phyloP scores from a whole-genome alignment of 1,140 invertebrate species.

The Brachionus koreanus region DNA sequence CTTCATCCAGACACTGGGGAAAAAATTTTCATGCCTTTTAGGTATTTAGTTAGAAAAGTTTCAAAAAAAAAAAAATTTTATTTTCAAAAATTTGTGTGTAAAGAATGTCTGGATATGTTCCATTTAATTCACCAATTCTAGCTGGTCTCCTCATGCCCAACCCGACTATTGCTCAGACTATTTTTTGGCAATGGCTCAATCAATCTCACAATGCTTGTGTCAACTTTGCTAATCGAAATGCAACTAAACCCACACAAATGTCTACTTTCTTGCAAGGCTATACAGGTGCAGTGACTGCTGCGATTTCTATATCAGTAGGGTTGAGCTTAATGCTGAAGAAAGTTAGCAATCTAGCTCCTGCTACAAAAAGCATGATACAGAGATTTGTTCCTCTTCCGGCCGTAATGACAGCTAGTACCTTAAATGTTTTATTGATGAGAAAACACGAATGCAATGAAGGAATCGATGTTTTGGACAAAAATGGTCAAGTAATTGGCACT shows the following conservation, averaged over 20 bases:
- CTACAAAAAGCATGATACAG: slow-evolving; percentile 59
- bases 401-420: slow-evolving; percentile 59
- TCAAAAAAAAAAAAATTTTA: background rate
- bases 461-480: slow-evolving; percentile 59
- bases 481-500: slow-evolving; percentile 57
- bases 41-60: slow-evolving; percentile 44
- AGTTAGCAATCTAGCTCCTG: slow-evolving; percentile 54
- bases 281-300: slow-evolving; percentile 56
- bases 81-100: background rate
- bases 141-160: slow-evolving; percentile 61
- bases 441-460: slow-evolving; percentile 60
- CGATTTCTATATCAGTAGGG: slow-evolving; percentile 58
- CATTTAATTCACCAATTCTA: slow-evolving; percentile 61
- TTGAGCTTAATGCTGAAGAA: slow-evolving; percentile 57
- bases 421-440: slow-evolving; percentile 62
- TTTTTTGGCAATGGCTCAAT: slow-evolving; percentile 63
- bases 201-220: slow-evolving; percentile 62
- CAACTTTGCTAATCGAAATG: slow-evolving; percentile 62
- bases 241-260: slow-evolving; percentile 59
- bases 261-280: slow-evolving; percentile 59
- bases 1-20: slow-evolving; percentile 62
- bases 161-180: slow-evolving; percentile 54
- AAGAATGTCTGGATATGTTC: slow-evolving; percentile 58
- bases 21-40: slow-evolving; percentile 61
- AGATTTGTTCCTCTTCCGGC: slow-evolving; percentile 62